A percentile compares a stretch with the other conserved stretches of the same genome.
These are phyloP conservation scores for Xylocopa sonorina DNA, from an alignment of 1,140 invertebrate species.

Conservation along the genomic window DNA sequence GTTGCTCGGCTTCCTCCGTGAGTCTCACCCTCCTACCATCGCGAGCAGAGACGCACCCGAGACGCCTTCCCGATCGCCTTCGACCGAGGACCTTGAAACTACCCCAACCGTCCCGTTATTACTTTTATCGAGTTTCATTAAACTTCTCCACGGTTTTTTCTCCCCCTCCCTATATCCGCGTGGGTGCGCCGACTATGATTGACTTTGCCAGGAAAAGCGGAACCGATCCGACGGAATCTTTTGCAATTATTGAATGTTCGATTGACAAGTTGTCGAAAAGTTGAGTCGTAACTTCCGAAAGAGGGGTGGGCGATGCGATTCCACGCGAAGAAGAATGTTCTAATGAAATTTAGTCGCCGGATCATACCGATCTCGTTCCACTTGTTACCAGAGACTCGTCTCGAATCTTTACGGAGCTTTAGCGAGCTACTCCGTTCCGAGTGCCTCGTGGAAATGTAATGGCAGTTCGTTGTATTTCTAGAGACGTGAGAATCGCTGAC, in stretches of 20 bases:
- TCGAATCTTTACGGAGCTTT: too few species aligned
- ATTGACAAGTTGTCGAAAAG: not conserved
- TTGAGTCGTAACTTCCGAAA: not conserved
- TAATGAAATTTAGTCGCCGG: too few species aligned
- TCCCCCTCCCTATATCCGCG: rapidly evolving
- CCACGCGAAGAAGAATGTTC: too few species aligned
- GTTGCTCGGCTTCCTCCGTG: conserved; percentile 43
- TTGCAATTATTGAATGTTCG: not conserved
- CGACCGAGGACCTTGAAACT: conserved; percentile 15
- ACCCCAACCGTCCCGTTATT: conserved; percentile 18
- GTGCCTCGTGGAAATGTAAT: too few species aligned
- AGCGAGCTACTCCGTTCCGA: too few species aligned
- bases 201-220: not conserved
- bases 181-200: too few species aligned
- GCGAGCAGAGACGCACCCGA: not conserved
- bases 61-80: too few species aligned
- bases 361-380: too few species aligned
- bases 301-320: too few species aligned
- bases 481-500: too few species aligned
- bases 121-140: conserved; percentile 50
- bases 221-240: not conserved
- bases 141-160: not conserved
- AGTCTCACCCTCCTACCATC: conserved; percentile 34
- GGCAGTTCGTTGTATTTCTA: too few species aligned
- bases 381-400: too few species aligned